Percentiles rank a stretch among this genome's conserved stretches.
These are phyloP conservation scores for Scolopax rusticola DNA, from an alignment of 2,797 vertebrate genomes.

Conservation along the genomic window DNA sequence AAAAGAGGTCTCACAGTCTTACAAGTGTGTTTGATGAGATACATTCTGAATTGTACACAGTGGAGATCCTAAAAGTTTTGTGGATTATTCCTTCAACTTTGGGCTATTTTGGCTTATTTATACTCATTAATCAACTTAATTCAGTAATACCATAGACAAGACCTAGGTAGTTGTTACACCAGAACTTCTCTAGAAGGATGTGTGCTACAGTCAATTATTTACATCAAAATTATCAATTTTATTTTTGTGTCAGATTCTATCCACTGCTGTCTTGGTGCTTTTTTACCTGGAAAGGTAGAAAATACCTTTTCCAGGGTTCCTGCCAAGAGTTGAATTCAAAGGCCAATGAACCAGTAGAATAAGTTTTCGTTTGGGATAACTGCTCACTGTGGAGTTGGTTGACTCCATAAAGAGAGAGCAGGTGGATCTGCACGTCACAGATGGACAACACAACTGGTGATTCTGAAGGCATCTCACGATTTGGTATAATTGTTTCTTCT, in stretches of 20 bases:
- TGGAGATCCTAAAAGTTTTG: neutral
- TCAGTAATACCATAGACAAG: neutral
- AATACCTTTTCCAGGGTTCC: neutral
- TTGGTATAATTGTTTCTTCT: neutral
- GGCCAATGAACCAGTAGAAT: neutral
- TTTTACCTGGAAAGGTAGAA: neutral
- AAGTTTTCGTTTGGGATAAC: neutral
- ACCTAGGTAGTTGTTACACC: neutral
- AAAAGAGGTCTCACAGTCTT: neutral
- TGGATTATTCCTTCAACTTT: constrained; percentile 35
- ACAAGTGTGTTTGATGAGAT: neutral
- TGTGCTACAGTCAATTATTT: neutral
- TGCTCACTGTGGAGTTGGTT: neutral
- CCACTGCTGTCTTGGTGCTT: neutral
- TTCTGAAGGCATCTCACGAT: neutral
- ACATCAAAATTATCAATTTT: neutral
- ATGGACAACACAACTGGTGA: neutral
- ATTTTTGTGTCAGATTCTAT: neutral
- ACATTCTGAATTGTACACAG: neutral
- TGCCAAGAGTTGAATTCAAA: neutral
- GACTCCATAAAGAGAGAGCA: neutral
- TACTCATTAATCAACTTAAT: constrained; percentile 56
- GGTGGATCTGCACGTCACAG: neutral
- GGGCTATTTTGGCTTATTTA: constrained; percentile 52
- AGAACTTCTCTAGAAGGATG: neutral